phyloP scores from a whole-genome alignment of 2,888 invertebrate genomes.

The Chalcosyrphus nemorum region DNA sequence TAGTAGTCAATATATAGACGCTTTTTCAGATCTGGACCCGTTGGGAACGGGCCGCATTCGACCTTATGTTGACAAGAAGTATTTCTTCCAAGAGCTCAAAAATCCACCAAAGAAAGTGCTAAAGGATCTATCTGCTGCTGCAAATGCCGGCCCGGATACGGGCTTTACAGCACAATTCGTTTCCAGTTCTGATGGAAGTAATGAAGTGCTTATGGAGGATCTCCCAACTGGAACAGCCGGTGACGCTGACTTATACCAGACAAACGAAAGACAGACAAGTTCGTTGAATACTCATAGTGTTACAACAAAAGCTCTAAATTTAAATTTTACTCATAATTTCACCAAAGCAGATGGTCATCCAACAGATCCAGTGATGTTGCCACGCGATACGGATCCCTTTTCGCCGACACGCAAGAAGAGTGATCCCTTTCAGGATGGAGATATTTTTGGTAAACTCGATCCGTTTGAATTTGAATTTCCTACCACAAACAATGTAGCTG shows the following conservation, averaged over 20 bases:
- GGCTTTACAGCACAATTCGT: constrained; percentile 61
- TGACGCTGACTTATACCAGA: constrained; percentile 35
- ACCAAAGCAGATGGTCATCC: constrained; percentile 65
- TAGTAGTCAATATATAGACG: constrained; percentile 85
- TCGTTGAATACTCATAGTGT: constrained; percentile 65
- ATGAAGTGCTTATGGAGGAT: constrained; percentile 53
- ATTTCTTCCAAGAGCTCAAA: constrained; percentile 97
- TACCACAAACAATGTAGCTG: constrained; percentile 55
- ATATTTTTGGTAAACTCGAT: constrained; percentile 81
- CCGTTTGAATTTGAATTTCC: constrained; percentile 81
- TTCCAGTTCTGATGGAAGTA: constrained; percentile 57
- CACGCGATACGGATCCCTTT: constrained; percentile 81
- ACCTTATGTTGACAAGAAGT: constrained; percentile 97
- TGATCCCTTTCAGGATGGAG: constrained; percentile 88
- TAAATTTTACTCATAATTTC: constrained; percentile 70
- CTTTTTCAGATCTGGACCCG: constrained; percentile 96
- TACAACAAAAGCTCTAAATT: constrained; percentile 67
- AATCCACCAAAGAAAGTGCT: constrained; percentile 96
- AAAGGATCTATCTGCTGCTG: constrained; percentile 92
- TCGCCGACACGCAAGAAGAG: constrained; percentile 82
- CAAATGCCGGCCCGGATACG: constrained; percentile 75
- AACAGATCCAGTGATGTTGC: constrained; percentile 81
- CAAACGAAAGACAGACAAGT: constrained; percentile 65
- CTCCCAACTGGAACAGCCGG: constrained; percentile 43
- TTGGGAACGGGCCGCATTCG: constrained; percentile 95